Conservation (phyloP, 2,888 invertebrate species). For the Isoperla grammatica region DNA sequence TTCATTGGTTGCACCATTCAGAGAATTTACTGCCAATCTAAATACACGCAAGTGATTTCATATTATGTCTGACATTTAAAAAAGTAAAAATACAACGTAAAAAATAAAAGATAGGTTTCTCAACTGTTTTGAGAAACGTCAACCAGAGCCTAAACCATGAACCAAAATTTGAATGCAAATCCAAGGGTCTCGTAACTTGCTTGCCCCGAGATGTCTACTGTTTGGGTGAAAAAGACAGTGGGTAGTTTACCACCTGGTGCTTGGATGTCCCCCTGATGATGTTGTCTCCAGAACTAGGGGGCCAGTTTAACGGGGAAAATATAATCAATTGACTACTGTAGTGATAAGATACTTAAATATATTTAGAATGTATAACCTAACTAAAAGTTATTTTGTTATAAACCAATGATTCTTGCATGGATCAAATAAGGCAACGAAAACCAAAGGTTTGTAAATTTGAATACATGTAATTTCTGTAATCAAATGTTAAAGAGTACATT, state of each 20-base stretch:
- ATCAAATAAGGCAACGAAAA: slow-evolving; percentile 7
- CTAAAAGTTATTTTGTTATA: slow-evolving; percentile 1
- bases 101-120: slow-evolving; percentile 24
- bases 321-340: slow-evolving; percentile 3
- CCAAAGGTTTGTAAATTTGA: slow-evolving; percentile 6
- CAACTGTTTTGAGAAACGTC: slow-evolving; percentile 19
- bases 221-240: too few relatives aligned
- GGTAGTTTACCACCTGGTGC: slow-evolving; percentile 23
- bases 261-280: slow-evolving; percentile 34
- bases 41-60: slow-evolving; percentile 23
- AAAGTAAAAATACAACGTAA: slow-evolving; percentile 29
- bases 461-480: slow-evolving; percentile 4
- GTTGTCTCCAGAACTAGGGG: slow-evolving; percentile 39
- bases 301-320: slow-evolving; percentile 30
- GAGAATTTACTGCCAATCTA: slow-evolving; percentile 26
- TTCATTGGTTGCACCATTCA: slow-evolving; percentile 18
- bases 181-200: slow-evolving; percentile 29
- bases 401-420: slow-evolving; percentile 9
- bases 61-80: slow-evolving; percentile 22
- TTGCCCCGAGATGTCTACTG: slow-evolving; percentile 16
- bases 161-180: slow-evolving; percentile 27
- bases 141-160: slow-evolving; percentile 26
- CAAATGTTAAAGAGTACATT: neutral
- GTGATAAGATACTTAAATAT: neutral
- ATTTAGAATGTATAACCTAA: slow-evolving; percentile 1